Base-by-base conservation (phyloP, 1,140 invertebrate species). In the Idris sp. region DNA sequence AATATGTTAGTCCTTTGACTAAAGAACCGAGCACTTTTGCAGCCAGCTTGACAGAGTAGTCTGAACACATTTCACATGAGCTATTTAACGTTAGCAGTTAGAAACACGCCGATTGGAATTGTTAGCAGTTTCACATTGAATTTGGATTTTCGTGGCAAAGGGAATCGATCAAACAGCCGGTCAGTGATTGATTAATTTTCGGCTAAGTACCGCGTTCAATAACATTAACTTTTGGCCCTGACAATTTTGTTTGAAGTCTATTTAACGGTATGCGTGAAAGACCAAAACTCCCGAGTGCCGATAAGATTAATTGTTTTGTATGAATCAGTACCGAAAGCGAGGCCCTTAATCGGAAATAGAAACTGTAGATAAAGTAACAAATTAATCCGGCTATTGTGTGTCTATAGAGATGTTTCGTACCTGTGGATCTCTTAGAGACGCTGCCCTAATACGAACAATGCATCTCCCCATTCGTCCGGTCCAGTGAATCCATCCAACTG, bases 391-490 rank as follows among this genome's bases (percentile, higher is more conserved):
- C 56, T 49, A 62, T 71, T 71, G 67, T 26, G 19, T 28, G 33
- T 58, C 41, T 38, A 67, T 59, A 54, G 56, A 58, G 58, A 68
- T 67, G 48, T 74, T 74, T 62, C 61, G 51, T 68, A 84, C 83
- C 82, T 84, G 82, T 9, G 82, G 79, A 71, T 84, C 83, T 38
- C 76, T 81, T 30, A 79, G 58, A 35, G 82, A 77, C 33, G 81
- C 58, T 41, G 59, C 79, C 44, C 76, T 77, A 62, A 84, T 84
- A 18, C 80, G 71, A 31, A 84, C 74, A 51, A 81, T 72, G 48
- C 83, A 84, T 35, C 77, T 78, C 33, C 83, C 83, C 83, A 84
- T 84, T 28, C 83, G 76, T 41, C 83, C 83, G n/a, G 83, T 84
- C 83, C 83, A 84, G 35, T 81, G 76, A 49, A 84, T 82, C 82